phyloP scores from a whole-genome alignment of 53 echinoderm and acorn worm genomes.

The Pentamera pediparva region DNA sequence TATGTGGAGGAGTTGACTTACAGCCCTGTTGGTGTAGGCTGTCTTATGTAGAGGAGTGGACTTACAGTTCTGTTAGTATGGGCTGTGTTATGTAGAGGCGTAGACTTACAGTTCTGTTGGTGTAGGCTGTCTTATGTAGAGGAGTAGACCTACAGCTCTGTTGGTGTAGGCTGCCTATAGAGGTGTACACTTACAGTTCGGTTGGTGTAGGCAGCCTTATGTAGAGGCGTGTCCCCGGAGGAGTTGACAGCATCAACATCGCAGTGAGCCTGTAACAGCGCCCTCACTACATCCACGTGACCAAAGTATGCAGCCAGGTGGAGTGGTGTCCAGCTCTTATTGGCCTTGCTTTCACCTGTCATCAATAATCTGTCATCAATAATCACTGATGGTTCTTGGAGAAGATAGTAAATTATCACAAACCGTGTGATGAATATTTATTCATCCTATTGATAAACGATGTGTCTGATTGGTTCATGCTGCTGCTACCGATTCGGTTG shows the following conservation, averaged over 20 bases:
- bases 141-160: background rate
- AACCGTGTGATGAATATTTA: too few relatives aligned
- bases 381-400: background rate
- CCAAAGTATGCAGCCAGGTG: constrained; percentile 96
- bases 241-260: constrained; percentile 74
- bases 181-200: constrained; percentile 58
- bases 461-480: too few relatives aligned
- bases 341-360: constrained; percentile 73
- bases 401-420: too few relatives aligned
- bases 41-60: too few relatives aligned
- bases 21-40: too few relatives aligned
- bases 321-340: constrained; percentile 81
- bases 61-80: too few relatives aligned
- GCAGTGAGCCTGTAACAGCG: constrained; percentile 52
- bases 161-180: background rate
- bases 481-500: too few relatives aligned
- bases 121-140: too few relatives aligned
- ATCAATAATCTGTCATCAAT: background rate
- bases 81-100: too few relatives aligned
- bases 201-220: constrained; percentile 85
- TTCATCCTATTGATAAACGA: too few relatives aligned
- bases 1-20: too few relatives aligned
- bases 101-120: too few relatives aligned
- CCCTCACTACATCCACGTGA: constrained; percentile 57
- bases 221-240: constrained; percentile 84